Base-by-base conservation (phyloP, 2,113 vertebrate species). In the Neogale vison region DNA sequence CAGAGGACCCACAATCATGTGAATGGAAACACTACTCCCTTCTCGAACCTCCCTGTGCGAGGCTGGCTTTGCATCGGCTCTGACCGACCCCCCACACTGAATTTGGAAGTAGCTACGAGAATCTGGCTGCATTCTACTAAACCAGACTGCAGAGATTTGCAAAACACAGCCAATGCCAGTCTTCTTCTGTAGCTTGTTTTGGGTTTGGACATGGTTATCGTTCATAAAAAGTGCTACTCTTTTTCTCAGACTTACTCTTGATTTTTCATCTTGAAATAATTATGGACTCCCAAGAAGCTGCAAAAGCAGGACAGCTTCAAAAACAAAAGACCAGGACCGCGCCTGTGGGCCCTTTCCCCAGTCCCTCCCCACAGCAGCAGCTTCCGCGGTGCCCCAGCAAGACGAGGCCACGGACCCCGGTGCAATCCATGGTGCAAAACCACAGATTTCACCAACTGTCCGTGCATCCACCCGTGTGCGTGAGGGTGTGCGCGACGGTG, bases 331-430 rank as follows among this genome's bases (percentile, higher is more conserved):
- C 34, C 31, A 34, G 80, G 18, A 26, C 4, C 17, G 11, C 6
- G 57, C n/a, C n/a, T 8, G 42, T 11, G 39, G 2, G 23, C 11
- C 55, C 17, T 31, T 45, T 52, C 34, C 6, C 47, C 47, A 12
- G 50, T 7, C 11, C 14, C 45, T 7, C 50, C 24, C 29, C 23
- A 12, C 3, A 0, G 7, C 0, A 9, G 17, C 11, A 2, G 18
- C 34, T 36, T 4, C 7, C 11, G 6, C 1, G 1, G 34, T 13
- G 26, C 7, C 18, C 14, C 3, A 34, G 31, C 45, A 17, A 39
- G 17, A 42, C 9, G 26, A 14, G 59, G 57, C 39, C 11, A 3
- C 17, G 5, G 20, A 47, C 29, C 9, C 4, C 4, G 55, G 9
- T 20, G 17, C 34, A 21, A 34, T 0, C 13, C 82, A 20, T 6